A percentile compares a stretch with the other conserved stretches of the same genome.
Evolutionary conservation across 2,888 invertebrate species (phyloP).

Genomic region (Platyscelio sp.): DNA sequence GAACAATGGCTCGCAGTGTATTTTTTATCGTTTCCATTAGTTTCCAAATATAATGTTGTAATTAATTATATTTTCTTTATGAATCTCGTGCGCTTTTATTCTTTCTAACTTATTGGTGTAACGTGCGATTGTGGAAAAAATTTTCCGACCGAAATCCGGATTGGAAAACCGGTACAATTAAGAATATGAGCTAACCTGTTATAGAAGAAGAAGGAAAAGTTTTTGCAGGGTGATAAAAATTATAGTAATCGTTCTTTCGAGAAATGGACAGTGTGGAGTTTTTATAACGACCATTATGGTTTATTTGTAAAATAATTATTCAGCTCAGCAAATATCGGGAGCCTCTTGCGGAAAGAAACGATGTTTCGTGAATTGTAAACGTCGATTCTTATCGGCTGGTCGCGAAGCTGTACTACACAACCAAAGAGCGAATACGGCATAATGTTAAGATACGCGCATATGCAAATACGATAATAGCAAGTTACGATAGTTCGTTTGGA

Average conservation of each 20-base stretch:
- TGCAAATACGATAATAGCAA: constrained; percentile 74
- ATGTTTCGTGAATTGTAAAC: constrained; percentile 50
- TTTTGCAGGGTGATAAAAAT: constrained; percentile 25
- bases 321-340: constrained; percentile 40
- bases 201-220: constrained; percentile 16
- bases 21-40: too few relatives aligned
- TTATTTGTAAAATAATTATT: constrained; percentile 56
- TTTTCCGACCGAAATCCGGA: too few relatives aligned
- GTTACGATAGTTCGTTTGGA: constrained; percentile 62
- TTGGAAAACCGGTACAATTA: too few relatives aligned
- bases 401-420: constrained; percentile 6
- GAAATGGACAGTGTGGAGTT: constrained; percentile 14
- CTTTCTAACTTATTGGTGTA: too few relatives aligned
- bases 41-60: too few relatives aligned
- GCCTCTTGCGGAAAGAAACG: constrained; percentile 43
- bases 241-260: constrained; percentile 20
- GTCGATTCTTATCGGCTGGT: constrained; percentile 53
- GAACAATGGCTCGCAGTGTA: too few relatives aligned
- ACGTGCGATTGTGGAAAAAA: too few relatives aligned
- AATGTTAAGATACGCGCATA: constrained; percentile 75
- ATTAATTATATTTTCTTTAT: too few relatives aligned
- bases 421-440: constrained; percentile 59
- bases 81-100: too few relatives aligned
- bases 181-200: too few relatives aligned
- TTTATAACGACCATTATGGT: constrained; percentile 39